phyloP scores from a whole-genome alignment of 2,797 vertebrate genomes.

The Typhlichthys eigenmanni region DNA sequence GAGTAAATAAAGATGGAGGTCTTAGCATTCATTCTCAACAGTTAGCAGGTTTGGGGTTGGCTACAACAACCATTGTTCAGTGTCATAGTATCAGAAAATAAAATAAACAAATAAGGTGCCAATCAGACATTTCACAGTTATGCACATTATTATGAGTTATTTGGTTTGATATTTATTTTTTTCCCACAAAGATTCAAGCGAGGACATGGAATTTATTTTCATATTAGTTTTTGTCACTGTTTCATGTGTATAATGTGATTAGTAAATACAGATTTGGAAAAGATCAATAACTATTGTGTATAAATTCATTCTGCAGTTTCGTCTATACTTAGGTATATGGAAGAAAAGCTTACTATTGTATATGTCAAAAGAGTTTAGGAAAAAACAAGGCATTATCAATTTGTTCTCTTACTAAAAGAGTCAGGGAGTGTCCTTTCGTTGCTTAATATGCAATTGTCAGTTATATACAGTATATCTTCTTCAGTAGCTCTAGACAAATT shows the following conservation, averaged over 20 bases:
- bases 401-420: background rate
- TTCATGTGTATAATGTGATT: slow-evolving; percentile 26
- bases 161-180: slow-evolving; percentile 53
- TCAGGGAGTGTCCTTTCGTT: no score
- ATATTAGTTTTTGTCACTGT: slow-evolving; percentile 20
- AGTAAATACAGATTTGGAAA: slow-evolving; percentile 13
- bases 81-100: slow-evolving; percentile 12
- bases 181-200: slow-evolving; percentile 16
- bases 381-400: background rate
- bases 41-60: slow-evolving; percentile 19
- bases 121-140: slow-evolving; percentile 16
- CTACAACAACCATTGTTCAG: slow-evolving; percentile 10
- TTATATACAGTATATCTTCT: no score
- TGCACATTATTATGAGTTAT: slow-evolving; percentile 44
- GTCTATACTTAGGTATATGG: background rate
- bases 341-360: no score
- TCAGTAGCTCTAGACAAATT: background rate
- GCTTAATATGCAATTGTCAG: no score
- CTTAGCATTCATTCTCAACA: slow-evolving; percentile 36
- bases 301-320: slow-evolving; percentile 13
- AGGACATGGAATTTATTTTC: slow-evolving; percentile 57
- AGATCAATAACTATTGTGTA: slow-evolving; percentile 14
- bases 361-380: background rate
- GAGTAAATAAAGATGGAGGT: slow-evolving; percentile 25
- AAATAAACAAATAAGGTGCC: slow-evolving; percentile 1